Evolutionary conservation across 2,888 invertebrate species (phyloP), one percentile per base, ranked within the genome.

Genomic region (Emmelina monodactyla): DNA sequence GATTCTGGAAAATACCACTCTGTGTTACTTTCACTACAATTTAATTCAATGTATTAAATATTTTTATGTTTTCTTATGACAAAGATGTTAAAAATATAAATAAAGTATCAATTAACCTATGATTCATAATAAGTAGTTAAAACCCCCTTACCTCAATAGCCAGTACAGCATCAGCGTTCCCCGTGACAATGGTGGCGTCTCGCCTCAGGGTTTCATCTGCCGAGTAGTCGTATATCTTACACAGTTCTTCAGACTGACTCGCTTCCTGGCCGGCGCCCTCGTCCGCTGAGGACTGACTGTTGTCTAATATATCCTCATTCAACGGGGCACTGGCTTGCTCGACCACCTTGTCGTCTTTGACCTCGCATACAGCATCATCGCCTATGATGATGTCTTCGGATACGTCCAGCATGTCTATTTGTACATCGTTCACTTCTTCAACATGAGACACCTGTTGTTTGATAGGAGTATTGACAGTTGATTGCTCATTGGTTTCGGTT

Each of bases 141-240:
- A n/a, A n/a, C n/a, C n/a, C n/a, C n/a, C 59, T 58, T 44, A 81
- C 81, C 57, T 81, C 76, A 39, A 81, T 55, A 1, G 81, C 81
- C 10, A 80, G 59, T 13, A 80, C 71, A 10, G 79, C 69, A 48
- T 81, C 80, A 29, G 58, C 66, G 47, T 80, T 69, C 2, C 72
- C 75, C 0, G 58, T 58, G 3, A 78, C 69, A 1, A 58, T 55
- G 1, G 71, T 38, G 9, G 71, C 53, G 32, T 79, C 78, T 2
- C 66, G 56, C 12, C 62, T 51, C 33, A 76, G 44, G 31, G 55
- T 65, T 39, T 76, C 79, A 47, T 79, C 76, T 1, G 64, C 55
- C 0, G 70, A 69, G 35, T 66, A 79, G 37, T 79, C 79, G 45
- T 63, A 79, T 48, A 62, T 63, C 42, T 61, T 78, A 42, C 75